phyloP scores from a whole-genome alignment of 2,797 vertebrate species.

The Acipenser ruthenus region DNA sequence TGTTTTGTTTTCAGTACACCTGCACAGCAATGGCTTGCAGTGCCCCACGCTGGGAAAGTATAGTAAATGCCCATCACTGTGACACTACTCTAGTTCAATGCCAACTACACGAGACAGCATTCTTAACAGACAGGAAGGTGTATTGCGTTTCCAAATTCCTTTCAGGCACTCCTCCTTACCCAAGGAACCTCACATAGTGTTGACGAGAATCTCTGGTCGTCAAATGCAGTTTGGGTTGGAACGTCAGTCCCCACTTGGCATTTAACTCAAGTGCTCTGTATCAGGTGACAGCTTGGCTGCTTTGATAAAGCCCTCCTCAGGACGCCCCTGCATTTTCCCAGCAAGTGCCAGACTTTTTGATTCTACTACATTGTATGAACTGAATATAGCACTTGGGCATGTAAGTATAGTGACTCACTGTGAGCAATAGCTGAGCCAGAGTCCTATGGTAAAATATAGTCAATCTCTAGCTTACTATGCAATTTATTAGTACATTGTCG shows the following conservation, averaged over 20 bases:
- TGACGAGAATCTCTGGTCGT: too few species aligned
- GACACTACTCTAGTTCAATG: background rate
- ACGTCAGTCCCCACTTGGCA: too few species aligned
- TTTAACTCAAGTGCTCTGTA: too few species aligned
- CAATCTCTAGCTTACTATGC: conserved; percentile 12
- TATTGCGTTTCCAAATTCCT: too few species aligned
- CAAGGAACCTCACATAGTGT: too few species aligned
- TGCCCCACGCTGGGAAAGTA: background rate
- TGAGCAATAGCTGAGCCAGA: conserved; percentile 12
- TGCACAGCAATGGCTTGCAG: background rate
- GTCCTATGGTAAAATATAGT: conserved; percentile 9
- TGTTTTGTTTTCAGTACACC: background rate
- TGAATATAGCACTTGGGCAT: conserved; percentile 5
- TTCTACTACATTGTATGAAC: background rate
- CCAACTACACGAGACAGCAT: background rate
- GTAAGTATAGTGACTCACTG: background rate
- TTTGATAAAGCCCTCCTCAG: background rate
- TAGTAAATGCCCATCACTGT: conserved; percentile 1
- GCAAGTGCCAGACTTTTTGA: background rate
- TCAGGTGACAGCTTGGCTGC: too few species aligned
- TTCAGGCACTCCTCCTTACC: too few species aligned
- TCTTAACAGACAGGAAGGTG: background rate
- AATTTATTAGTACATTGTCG: conserved; percentile 8
- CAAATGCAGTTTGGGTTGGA: too few species aligned
- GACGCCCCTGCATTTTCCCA: background rate